Base-by-base conservation (phyloP, 2,888 invertebrate genomes). In the Stenurella melanura region DNA sequence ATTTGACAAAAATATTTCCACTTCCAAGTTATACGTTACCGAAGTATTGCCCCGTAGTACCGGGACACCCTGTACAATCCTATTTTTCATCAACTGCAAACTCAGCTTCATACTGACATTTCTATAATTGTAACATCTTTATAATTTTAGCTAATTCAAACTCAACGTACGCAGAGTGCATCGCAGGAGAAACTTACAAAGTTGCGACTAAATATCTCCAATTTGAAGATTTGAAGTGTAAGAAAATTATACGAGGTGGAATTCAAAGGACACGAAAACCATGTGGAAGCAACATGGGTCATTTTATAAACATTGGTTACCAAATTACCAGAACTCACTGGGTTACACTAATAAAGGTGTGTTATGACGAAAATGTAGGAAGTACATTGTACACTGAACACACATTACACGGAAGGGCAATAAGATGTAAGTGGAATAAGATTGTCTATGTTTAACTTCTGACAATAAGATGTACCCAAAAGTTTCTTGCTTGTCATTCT, bases 381-480 rank as follows among this genome's bases (percentile, higher is more conserved):
- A 83, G 83, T 17, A 85, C 88, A 9, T 77, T 89, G 12, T 90
- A 89, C 77, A 83, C 89, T 0, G 83, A 86, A 18, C 89, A 90
- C 82, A 78, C 75, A 0, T 72, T 90, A 19, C 86, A 89, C 81
- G 90, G 90, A 60, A 82, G 84, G 21, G 85, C 88, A 21, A 87
- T 89, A 19, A 83, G 86, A 72, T 84, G 90, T 90, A 84, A 88
- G 87, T 86, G 71, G 21, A 26, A 26, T 26, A 26, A 3, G 1
- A 26, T 1, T 26, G 21, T 26, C 4, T 26, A 26, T 26, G 1
- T 3, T 26, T 26, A 26, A 26, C 21, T 4, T 3, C 2, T 4
- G 21, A 26, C 21, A 4, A 26, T 26, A 26, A 4, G 21, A 26
- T 26, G 21, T n/a, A n/a, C n/a, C n/a, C n/a, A n/a, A n/a, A n/a